Conservation (phyloP, 2,888 invertebrate genomes). For the Opisthograptis luteolata region DNA sequence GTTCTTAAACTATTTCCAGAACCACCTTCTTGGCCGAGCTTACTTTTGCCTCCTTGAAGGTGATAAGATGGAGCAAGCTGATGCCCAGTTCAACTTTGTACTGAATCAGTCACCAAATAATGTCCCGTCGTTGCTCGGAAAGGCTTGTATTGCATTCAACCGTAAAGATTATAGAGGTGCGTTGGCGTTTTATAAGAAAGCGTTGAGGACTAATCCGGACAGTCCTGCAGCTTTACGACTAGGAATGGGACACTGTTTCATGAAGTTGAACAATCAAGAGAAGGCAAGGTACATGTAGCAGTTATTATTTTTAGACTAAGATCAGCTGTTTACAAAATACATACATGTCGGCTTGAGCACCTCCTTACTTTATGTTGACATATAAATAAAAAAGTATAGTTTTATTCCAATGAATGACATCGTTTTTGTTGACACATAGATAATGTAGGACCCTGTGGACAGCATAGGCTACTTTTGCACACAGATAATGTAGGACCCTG, state of each 20-base stretch:
- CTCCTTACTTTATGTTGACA: too few species aligned
- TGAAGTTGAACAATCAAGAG: slow-evolving; percentile 97
- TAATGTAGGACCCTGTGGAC: too few species aligned
- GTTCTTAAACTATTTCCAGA: slow-evolving; percentile 86
- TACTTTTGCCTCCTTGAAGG: slow-evolving; percentile 99
- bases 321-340: too few species aligned
- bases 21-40: slow-evolving; percentile 98
- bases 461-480: too few species aligned
- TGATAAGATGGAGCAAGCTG: slow-evolving; percentile 99
- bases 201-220: slow-evolving; percentile 96
- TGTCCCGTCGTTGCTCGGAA: slow-evolving; percentile 98
- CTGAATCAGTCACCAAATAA: slow-evolving; percentile 97
- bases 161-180: slow-evolving; percentile 98
- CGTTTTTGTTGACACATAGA: too few species aligned
- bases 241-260: slow-evolving; percentile 99
- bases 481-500: too few species aligned
- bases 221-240: slow-evolving; percentile 98
- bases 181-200: slow-evolving; percentile 98
- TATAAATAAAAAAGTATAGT: too few species aligned
- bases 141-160: slow-evolving; percentile 99
- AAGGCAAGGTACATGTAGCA: slow-evolving; percentile 96
- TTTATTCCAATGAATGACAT: too few species aligned
- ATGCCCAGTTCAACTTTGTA: slow-evolving; percentile 99
- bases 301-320: too few species aligned
- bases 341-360: too few species aligned